Conservation (phyloP, 37 sponge, comb jelly and placozoan species). For the Halichondria panicea region DNA sequence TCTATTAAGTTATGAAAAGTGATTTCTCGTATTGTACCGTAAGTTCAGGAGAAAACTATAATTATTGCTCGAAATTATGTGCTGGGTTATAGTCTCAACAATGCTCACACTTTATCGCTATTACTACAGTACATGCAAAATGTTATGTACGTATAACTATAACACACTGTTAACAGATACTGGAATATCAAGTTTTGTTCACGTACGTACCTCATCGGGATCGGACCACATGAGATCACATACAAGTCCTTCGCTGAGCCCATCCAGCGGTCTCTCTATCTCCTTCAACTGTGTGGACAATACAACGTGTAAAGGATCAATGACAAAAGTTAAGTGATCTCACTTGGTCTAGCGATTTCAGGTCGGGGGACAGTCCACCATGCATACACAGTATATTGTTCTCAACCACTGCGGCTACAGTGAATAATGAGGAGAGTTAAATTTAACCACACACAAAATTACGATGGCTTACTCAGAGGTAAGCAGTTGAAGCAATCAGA, state of each 20-base stretch:
- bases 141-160: no score
- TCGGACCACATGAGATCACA: conserved; percentile 96
- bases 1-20: background rate
- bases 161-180: no score
- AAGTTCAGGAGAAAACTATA: no score
- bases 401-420: conserved; percentile 80
- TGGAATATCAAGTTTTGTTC: background rate
- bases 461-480: conserved; percentile 64
- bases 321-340: background rate
- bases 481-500: conserved; percentile 94
- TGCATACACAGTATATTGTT: conserved; percentile 90
- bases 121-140: no score
- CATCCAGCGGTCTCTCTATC: conserved; percentile 85
- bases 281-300: conserved; percentile 35
- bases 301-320: background rate
- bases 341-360: conserved; percentile 68
- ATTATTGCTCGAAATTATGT: no score
- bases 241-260: conserved; percentile 79
- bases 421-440: background rate
- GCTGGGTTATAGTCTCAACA: no score
- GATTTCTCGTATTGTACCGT: background rate
- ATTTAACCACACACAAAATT: background rate
- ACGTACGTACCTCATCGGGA: conserved; percentile 75
- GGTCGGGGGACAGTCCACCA: conserved; percentile 93
- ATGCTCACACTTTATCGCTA: no score